Evolutionary conservation across 2,888 invertebrate species (phyloP).

Genomic region (Spodoptera picta): DNA sequence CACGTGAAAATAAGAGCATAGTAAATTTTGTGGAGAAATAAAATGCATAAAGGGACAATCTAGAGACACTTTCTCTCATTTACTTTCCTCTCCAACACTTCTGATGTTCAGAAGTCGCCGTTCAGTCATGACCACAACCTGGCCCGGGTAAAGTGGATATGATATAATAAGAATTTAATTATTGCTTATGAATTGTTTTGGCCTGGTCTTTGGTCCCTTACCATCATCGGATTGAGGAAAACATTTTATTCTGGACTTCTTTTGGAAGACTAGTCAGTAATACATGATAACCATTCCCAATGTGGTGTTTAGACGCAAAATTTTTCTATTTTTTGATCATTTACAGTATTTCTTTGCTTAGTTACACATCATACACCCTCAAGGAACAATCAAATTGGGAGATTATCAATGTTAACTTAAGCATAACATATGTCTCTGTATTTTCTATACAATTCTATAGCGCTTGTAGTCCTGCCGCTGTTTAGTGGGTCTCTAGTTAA

Average conservation of each 20-base stretch:
- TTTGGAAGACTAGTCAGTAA: slow-evolving; percentile 61
- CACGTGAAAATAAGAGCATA: no score
- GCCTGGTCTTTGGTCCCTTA: slow-evolving; percentile 66
- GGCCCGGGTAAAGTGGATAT: slow-evolving; percentile 42
- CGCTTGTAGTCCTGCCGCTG: slow-evolving; percentile 43
- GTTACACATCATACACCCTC: slow-evolving; percentile 22
- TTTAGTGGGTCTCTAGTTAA: slow-evolving; percentile 48
- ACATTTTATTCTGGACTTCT: slow-evolving; percentile 48
- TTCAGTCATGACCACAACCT: slow-evolving; percentile 48
- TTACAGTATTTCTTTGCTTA: slow-evolving; percentile 4
- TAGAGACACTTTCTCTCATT: slow-evolving; percentile 4
- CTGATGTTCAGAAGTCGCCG: slow-evolving; percentile 57
- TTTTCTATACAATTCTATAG: slow-evolving; percentile 23
- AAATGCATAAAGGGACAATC: slow-evolving; percentile 6
- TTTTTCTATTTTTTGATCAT: slow-evolving; percentile 3
- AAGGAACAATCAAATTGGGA: slow-evolving; percentile 23
- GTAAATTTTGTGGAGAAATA: no score
- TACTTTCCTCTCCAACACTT: slow-evolving; percentile 3
- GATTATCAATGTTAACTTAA: slow-evolving; percentile 39
- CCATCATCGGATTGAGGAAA: slow-evolving; percentile 61
- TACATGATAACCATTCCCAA: slow-evolving; percentile 30
- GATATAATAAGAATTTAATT: slow-evolving; percentile 46
- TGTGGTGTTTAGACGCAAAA: slow-evolving; percentile 16
- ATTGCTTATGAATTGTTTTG: slow-evolving; percentile 54
- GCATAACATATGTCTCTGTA: slow-evolving; percentile 47